Percentiles rank a stretch among this genome's conserved stretches.
Evolutionary conservation across 2,888 invertebrate species (phyloP).

Genomic region (Dexiosoma caninum): DNA sequence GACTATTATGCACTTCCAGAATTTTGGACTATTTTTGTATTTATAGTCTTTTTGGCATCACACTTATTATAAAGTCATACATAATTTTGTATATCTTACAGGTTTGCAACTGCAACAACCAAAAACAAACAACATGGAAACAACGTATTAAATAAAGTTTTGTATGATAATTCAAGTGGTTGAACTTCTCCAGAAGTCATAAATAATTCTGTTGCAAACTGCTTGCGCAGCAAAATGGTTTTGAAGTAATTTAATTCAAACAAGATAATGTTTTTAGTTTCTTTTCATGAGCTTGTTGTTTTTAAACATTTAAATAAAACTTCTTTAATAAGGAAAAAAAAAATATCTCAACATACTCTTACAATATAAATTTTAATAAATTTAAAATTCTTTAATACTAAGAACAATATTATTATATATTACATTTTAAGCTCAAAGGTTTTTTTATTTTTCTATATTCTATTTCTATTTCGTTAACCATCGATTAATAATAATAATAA

Average conservation of each 20-base stretch:
- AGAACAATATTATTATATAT: too few relatives aligned
- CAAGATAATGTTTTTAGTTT: not conserved
- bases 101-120: not conserved
- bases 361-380: too few relatives aligned
- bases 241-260: conserved; percentile 30
- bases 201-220: conserved; percentile 20
- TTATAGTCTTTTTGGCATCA: not conserved
- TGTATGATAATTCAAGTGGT: conserved; percentile 41
- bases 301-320: too few relatives aligned
- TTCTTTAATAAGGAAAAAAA: too few relatives aligned
- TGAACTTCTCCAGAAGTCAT: conserved; percentile 19
- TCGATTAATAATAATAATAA: too few relatives aligned
- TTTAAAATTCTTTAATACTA: too few relatives aligned
- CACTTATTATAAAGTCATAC: not conserved
- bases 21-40: not conserved
- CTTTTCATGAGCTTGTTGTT: not conserved
- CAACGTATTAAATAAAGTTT: conserved; percentile 10
- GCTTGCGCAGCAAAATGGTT: not conserved
- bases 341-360: too few relatives aligned
- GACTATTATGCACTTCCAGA: not conserved
- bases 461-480: too few relatives aligned
- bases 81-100: conserved; percentile 4
- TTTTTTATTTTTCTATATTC: too few relatives aligned
- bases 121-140: not conserved
- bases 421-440: too few relatives aligned